Base-by-base conservation (phyloP, 2,113 vertebrate genomes). In the Quiscalus mexicanus region DNA sequence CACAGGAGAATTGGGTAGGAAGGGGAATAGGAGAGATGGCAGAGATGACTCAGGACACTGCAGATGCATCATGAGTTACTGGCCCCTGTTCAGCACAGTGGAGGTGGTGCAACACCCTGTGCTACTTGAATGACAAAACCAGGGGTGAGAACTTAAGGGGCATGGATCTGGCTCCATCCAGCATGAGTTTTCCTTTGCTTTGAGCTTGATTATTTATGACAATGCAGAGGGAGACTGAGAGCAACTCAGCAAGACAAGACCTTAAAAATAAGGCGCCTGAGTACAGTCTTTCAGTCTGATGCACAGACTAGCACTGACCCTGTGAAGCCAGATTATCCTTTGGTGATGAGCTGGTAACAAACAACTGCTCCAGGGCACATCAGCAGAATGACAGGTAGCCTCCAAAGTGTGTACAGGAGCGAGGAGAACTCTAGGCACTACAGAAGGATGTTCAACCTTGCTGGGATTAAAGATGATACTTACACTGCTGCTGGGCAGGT, bases 41-140 rank as follows among this genome's bases (percentile, higher is more conserved):
- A 74, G 95, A 63, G 71, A 93, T 89, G 89, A 90, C 33, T 94
- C 95, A 91, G 94, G 86, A 70, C 14, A 6, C 87, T 17, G 22
- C 83, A 71, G 87, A 89, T 17, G 41, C 62, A 64, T 49, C 41
- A 22, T 17, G 63, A 97, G 79, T 77, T 30, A 22, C 62, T n/a
- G 62, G 90, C 58, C 58, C 14, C 70, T 42, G 63, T 5, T 93
- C 79, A 50, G 52, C 33, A 37, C 1, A 20, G 58, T 39, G 78
- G 83, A 90, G 82, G 88, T 79, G 85, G 67, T 33, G 63, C 75
- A 79, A 80, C 62, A 91, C 71, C 88, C 91, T 37, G 63, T 25
- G 75, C 78, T 90, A 23, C 62, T 56, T 22, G 5, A 73, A 76
- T 3, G 14, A 49, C 33, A 74, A 93, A 76, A 92, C 19, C 71